A percentile compares a stretch with the other conserved stretches of the same genome.
Evolutionary conservation across 1,140 invertebrate species (phyloP).

Genomic region (Temnothorax nylanderi): DNA sequence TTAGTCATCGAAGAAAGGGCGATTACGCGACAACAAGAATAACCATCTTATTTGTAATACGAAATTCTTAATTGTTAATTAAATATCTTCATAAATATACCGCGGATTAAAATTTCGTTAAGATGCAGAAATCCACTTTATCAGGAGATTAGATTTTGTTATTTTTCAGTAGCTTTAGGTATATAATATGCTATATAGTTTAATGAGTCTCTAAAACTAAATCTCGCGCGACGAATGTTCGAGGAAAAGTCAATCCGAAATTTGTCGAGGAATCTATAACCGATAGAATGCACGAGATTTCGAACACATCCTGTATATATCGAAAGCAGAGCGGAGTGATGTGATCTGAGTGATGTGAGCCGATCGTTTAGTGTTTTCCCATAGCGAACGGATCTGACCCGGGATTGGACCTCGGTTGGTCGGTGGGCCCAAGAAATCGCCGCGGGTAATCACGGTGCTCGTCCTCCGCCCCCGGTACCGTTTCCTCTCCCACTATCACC

Average conservation of each 20-base stretch:
- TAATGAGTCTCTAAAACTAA: background rate
- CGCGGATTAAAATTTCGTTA: background rate
- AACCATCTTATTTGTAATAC: background rate
- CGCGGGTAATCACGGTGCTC: slow-evolving; percentile 83
- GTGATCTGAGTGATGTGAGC: slow-evolving; percentile 84
- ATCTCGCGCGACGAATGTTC: background rate
- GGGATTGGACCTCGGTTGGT: slow-evolving; percentile 82
- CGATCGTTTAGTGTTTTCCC: slow-evolving; percentile 85
- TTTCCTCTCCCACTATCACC: slow-evolving; percentile 72
- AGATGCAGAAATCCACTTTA: background rate
- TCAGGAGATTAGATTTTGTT: background rate
- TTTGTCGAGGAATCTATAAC: background rate
- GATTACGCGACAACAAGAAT: background rate
- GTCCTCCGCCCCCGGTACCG: slow-evolving; percentile 77
- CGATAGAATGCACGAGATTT: background rate
- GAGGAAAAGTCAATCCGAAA: background rate
- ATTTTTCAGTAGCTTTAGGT: background rate
- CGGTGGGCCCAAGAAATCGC: slow-evolving; percentile 81
- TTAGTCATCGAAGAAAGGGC: background rate
- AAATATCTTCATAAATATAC: background rate
- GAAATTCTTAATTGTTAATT: background rate
- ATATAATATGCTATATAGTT: background rate
- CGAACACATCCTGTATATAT: background rate
- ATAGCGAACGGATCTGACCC: slow-evolving; percentile 85
- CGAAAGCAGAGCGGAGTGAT: slow-evolving; percentile 79